Evolutionary conservation across 2,797 vertebrate genomes (phyloP).

Genomic region (Rhabdophis nuchalis): DNA sequence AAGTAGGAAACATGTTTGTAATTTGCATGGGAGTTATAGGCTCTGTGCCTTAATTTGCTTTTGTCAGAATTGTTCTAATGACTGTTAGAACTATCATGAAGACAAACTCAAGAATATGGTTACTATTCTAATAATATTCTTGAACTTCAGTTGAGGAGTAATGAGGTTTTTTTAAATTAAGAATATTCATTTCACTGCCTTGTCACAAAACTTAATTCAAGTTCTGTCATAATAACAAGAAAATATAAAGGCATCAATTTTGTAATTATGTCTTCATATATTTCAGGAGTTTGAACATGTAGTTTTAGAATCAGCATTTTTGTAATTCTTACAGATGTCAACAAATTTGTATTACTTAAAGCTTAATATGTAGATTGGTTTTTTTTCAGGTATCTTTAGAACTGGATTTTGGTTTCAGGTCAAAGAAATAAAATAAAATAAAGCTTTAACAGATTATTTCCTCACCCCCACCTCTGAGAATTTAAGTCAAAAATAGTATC

Average conservation of each 20-base stretch:
- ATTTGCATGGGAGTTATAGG: not conserved
- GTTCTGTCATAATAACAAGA: not conserved
- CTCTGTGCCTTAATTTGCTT: not conserved
- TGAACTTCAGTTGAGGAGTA: not conserved
- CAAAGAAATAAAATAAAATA: not conserved
- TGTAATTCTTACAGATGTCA: not conserved
- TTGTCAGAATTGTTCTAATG: not conserved
- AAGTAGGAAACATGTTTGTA: conserved; percentile 43
- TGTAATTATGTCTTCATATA: not conserved
- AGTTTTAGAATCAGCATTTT: not conserved
- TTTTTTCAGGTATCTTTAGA: not conserved
- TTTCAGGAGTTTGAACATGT: not conserved
- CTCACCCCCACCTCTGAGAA: not conserved
- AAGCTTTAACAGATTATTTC: not conserved
- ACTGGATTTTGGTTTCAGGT: not conserved
- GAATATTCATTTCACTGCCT: not conserved
- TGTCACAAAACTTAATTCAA: not conserved
- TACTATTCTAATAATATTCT: not conserved
- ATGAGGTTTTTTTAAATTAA: not conserved
- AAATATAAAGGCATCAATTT: not conserved
- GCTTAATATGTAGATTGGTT: not conserved
- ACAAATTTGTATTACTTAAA: not conserved
- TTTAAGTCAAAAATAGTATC: not conserved
- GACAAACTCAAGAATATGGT: not conserved
- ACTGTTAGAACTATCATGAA: not conserved